Evolutionary conservation across 2,888 invertebrate species (phyloP).

Genomic region (Phyto melanocephala): DNA sequence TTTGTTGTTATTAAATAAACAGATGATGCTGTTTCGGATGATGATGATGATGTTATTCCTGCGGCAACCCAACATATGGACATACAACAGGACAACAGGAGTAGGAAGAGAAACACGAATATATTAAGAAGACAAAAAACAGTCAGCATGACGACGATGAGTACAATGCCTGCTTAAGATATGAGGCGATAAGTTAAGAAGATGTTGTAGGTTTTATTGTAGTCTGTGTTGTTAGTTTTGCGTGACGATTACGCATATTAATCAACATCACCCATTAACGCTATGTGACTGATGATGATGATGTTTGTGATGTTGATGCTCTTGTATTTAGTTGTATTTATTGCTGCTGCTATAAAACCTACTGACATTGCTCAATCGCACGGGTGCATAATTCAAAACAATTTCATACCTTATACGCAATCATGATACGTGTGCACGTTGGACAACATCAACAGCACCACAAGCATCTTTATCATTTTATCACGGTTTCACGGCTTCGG

Average conservation of each 20-base stretch:
- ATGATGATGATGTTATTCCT: neutral
- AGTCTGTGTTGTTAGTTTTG: slow-evolving; percentile 58
- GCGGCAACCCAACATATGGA: neutral
- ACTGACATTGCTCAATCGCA: slow-evolving; percentile 61
- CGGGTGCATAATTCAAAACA: slow-evolving; percentile 67
- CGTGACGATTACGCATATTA: slow-evolving; percentile 66
- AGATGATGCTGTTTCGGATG: slow-evolving; percentile 50
- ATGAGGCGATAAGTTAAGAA: slow-evolving; percentile 36
- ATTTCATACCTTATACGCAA: slow-evolving; percentile 66
- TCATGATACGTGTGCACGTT: slow-evolving; percentile 61
- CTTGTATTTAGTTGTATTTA: slow-evolving; percentile 25
- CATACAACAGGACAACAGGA: no score
- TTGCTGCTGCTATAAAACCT: slow-evolving; percentile 26
- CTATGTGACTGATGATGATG: slow-evolving; percentile 53
- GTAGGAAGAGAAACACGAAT: neutral
- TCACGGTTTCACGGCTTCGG: slow-evolving; percentile 57
- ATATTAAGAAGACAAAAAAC: slow-evolving; percentile 27
- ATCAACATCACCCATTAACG: slow-evolving; percentile 64
- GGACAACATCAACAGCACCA: slow-evolving; percentile 36
- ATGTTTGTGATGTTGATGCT: neutral
- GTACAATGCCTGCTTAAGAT: slow-evolving; percentile 8
- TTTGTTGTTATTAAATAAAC: slow-evolving; percentile 27
- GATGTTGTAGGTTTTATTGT: slow-evolving; percentile 34
- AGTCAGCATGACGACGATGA: slow-evolving; percentile 65
- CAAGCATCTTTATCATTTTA: slow-evolving; percentile 62